Evolutionary conservation across 2,113 vertebrate species (phyloP), one percentile per base, ranked within the genome.

Genomic region (Blennius ocellaris): DNA sequence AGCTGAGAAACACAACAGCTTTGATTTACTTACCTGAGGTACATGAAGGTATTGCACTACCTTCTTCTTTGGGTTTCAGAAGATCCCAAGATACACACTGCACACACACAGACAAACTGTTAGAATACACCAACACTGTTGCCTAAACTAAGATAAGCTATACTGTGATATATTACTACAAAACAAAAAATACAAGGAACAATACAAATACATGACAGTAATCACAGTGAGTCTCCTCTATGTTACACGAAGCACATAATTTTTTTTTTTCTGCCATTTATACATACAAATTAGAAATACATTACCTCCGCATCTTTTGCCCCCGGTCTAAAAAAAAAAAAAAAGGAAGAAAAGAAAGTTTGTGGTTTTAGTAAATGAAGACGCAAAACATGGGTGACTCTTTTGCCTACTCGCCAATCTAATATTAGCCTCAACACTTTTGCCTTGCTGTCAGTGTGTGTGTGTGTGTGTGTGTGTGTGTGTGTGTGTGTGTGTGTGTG

Each of bases 271-370:
- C 11, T 62, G 11, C 67, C 47, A 40, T 9, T 39, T 9, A 16
- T 14, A 63, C 12, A 16, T 21, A 16, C 15, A 17, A 15, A 11
- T 3, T 2, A 36, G n/a, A n/a, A 70, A 68, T 45, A 47, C 74
- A 93, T 95, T 96, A 97, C 97, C 96, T 94, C 93, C 69, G 72
- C 86, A 91, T 90, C 91, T 78, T 78, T 86, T 47, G 90, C 55
- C 76, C 90, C 87, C 45, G 96, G 96, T 83, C 97, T 98, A 85
- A 49, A 21, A 87, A 67, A 85, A 49, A 21, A 87, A 67, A n/a
- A 80, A 67, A 60, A 73, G 45, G 83, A 12, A 70, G 17, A 77
- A 15, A 58, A 9, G 73, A 8, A 71, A 66, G 52, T 64, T 75
- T 72, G 41, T 59, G 57, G 75, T 86, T 82, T 83, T 63, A 64